Conservation (phyloP, 2,113 vertebrate genomes). For the Pomatorhinus ruficollis region DNA sequence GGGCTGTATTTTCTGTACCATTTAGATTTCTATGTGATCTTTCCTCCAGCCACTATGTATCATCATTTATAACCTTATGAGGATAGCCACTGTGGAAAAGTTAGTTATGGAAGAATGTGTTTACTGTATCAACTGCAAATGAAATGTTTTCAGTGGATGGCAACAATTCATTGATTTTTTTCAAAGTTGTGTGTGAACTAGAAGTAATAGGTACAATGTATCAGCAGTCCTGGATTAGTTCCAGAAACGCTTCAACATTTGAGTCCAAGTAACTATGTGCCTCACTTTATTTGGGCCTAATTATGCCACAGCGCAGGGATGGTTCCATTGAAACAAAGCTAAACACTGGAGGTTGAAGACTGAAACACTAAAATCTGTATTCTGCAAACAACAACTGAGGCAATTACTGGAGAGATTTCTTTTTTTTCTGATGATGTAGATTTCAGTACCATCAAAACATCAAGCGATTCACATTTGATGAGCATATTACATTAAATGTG, state of each 20-base stretch:
- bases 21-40: background rate
- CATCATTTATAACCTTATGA: background rate
- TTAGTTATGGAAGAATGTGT: background rate
- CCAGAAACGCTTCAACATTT: background rate
- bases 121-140: conserved; percentile 10
- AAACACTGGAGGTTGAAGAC: background rate
- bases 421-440: background rate
- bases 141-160: background rate
- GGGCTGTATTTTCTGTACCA: background rate
- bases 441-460: background rate
- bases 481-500: background rate
- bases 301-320: background rate
- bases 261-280: background rate
- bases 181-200: background rate
- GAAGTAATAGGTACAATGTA: background rate
- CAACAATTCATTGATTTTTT: conserved; percentile 22
- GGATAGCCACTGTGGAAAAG: background rate
- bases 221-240: background rate
- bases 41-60: background rate
- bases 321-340: background rate
- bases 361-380: background rate
- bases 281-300: background rate
- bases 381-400: background rate
- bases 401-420: background rate
- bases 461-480: background rate